Base-by-base conservation (phyloP, 2,113 vertebrate genomes). In the Paracanthobrama guichenoti region DNA sequence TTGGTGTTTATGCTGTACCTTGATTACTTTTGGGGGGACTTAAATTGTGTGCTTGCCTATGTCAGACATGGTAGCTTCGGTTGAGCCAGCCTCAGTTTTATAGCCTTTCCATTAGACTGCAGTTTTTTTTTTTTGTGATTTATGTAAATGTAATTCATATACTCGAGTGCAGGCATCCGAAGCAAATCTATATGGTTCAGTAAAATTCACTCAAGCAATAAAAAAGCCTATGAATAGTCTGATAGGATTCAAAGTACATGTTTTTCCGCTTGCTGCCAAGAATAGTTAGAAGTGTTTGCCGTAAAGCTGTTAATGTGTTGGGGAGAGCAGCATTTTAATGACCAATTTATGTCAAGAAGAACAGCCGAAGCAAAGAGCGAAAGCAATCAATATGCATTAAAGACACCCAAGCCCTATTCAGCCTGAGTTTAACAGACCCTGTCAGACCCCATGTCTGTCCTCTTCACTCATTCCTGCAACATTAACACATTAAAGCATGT, bases 341-440 rank as follows among this genome's bases (percentile, higher is more conserved):
- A 86, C 88, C 91, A 89, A 92, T 93, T 92, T 90, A 90, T 91
- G 91, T 93, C 89, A 89, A 89, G 88, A 91, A 90, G 91, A 89
- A 89, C 84, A 81, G 90, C 88, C 79, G 85, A 90, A 89, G 89
- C 87, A 22, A 18, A 55, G 88, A 91, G 90, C 83, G 80, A 90
- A 91, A 91, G 85, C 90, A 88, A 89, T 94, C 91, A 84, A 91
- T 93, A 90, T 67, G 77, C 86, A 88, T 93, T 92, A 92, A 93
- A 90, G 89, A 89, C 78, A 42, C 79, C 44, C 77, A 81, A 90
- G 91, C 86, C 88, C 88, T 89, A 90, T 92, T 85, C 84, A 89
- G 86, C 88, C 89, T 71, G 83, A 89, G 89, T 94, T 91, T 88
- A 91, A 89, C 91, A 90, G 87, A 91, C 88, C 88, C 85, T 28